These are phyloP conservation scores for Tympanuchus pallidicinctus DNA, from an alignment of 2,113 vertebrate genomes.

Conservation along the genomic window DNA sequence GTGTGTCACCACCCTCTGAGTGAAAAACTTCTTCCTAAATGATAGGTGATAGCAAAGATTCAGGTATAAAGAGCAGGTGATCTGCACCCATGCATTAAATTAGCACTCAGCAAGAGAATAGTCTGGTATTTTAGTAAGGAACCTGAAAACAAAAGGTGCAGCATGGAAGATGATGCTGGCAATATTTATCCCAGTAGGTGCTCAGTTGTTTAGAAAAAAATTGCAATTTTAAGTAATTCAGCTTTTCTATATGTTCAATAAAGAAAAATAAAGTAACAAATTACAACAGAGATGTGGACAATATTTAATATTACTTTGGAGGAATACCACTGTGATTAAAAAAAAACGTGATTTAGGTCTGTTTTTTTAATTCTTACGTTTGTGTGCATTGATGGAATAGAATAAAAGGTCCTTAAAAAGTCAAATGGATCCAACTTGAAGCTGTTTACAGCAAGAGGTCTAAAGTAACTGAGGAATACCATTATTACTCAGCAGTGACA, in stretches of 20 bases:
- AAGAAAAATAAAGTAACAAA: not conserved
- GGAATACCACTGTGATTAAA: not conserved
- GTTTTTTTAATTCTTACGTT: not conserved
- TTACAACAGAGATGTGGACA: not conserved
- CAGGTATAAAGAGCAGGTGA: not conserved
- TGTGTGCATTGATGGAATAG: not conserved
- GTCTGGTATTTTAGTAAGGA: not conserved
- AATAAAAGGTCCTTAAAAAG: not conserved
- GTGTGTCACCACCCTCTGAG: too few relatives aligned
- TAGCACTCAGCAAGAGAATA: not conserved
- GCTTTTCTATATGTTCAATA: not conserved
- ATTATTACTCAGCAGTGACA: not conserved
- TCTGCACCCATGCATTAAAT: not conserved
- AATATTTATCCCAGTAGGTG: not conserved
- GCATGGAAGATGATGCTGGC: not conserved
- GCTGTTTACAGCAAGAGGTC: not conserved
- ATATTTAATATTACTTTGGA: not conserved
- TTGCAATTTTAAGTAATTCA: not conserved
- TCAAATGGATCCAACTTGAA: not conserved
- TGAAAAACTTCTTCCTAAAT: not conserved
- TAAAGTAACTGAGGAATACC: not conserved
- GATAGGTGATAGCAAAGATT: not conserved
- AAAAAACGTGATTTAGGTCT: not conserved
- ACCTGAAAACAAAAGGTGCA: not conserved
- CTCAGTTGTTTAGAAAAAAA: not conserved